Percentiles rank a stretch among this genome's conserved stretches.
These are phyloP conservation scores for Urosaurus nigricauda DNA, from an alignment of 2,797 vertebrate genomes.

Conservation along the genomic window DNA sequence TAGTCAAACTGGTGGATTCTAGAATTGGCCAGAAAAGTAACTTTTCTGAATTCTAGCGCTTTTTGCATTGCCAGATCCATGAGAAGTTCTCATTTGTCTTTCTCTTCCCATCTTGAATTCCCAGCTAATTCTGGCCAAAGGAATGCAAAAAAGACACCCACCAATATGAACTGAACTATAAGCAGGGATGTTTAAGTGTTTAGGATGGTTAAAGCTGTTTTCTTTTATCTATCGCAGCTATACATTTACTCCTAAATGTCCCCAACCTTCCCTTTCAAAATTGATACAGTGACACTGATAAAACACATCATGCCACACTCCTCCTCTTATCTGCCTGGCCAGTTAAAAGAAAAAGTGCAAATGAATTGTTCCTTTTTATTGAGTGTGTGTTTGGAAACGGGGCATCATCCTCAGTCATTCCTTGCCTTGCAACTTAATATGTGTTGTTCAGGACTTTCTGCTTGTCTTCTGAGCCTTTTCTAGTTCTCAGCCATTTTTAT, in stretches of 20 bases:
- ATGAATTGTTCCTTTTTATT: background rate
- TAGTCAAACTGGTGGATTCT: no score
- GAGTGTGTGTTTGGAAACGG: background rate
- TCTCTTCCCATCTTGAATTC: background rate
- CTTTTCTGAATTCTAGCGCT: background rate
- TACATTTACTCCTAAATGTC: background rate
- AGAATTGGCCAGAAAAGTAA: no score
- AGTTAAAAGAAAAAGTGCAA: background rate
- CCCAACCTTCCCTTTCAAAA: background rate
- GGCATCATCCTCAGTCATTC: no score
- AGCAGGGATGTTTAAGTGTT: background rate
- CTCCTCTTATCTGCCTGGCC: background rate
- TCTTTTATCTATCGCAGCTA: background rate
- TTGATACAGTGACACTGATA: no score
- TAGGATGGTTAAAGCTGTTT: background rate
- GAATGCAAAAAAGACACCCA: rapidly evolving
- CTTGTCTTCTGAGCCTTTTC: background rate
- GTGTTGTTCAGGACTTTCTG: background rate
- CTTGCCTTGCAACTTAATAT: background rate
- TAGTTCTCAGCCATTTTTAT: background rate
- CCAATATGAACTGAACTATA: background rate
- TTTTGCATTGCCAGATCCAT: background rate
- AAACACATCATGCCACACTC: background rate
- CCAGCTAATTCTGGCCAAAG: background rate
- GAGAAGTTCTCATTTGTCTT: background rate